phyloP scores from a whole-genome alignment of 2,888 invertebrate species.

The Parnassius smintheus region DNA sequence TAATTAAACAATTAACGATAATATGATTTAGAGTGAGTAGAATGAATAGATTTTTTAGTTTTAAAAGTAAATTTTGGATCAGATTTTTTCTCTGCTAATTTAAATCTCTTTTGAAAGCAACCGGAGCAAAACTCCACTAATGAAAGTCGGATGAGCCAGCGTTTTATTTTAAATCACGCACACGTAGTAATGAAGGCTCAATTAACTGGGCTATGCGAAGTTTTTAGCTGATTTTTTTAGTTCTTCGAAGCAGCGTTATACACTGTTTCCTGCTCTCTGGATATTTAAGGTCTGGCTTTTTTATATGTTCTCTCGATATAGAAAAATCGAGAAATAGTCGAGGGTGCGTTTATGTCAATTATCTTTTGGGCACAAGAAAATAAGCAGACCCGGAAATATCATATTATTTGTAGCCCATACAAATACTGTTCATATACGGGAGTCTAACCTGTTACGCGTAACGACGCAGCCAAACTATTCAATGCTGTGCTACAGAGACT shows the following conservation, averaged over 20 bases:
- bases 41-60: too few relatives aligned
- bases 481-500: too few relatives aligned
- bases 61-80: too few relatives aligned
- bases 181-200: background rate
- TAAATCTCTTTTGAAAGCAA: background rate
- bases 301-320: background rate
- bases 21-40: too few relatives aligned
- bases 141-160: conserved; percentile 6
- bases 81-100: background rate
- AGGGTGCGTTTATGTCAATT: background rate
- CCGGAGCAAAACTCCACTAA: background rate
- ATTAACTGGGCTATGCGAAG: background rate
- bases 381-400: too few relatives aligned
- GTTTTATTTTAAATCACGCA: background rate
- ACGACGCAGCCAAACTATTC: too few relatives aligned
- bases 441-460: too few relatives aligned
- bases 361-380: background rate
- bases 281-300: background rate
- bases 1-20: too few relatives aligned
- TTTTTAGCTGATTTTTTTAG: background rate
- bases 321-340: background rate
- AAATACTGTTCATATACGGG: too few relatives aligned
- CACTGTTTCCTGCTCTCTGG: background rate
- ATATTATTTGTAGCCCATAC: too few relatives aligned
- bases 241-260: background rate